These are phyloP conservation scores for Scelioninae gen. 1 DNA, from an alignment of 2,888 invertebrate genomes.

Conservation along the genomic window DNA sequence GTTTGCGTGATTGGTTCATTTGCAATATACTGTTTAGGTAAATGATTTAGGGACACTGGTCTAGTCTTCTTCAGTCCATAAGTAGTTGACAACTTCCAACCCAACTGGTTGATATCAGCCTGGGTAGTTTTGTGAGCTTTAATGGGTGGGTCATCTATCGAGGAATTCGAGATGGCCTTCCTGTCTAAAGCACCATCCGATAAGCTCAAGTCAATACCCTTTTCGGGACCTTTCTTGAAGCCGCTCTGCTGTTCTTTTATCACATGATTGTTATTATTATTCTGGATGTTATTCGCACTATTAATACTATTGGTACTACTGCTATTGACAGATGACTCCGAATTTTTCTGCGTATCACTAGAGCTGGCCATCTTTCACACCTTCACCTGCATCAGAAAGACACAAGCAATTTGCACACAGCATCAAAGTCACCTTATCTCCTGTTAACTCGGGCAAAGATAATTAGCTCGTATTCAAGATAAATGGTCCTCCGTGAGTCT, in stretches of 20 bases:
- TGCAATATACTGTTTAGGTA: slow-evolving; percentile 74
- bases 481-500: too few species aligned
- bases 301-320: slow-evolving; percentile 36
- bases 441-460: too few species aligned
- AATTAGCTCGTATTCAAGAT: too few species aligned
- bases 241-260: background rate
- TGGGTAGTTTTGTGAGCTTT: slow-evolving; percentile 80
- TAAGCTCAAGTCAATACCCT: slow-evolving; percentile 35
- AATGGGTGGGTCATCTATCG: slow-evolving; percentile 24
- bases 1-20: slow-evolving; percentile 75
- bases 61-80: slow-evolving; percentile 72
- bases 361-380: slow-evolving; percentile 36
- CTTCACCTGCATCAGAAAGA: slow-evolving; percentile 23
- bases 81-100: slow-evolving; percentile 70
- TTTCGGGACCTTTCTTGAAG: slow-evolving; percentile 38
- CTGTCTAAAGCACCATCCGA: slow-evolving; percentile 58
- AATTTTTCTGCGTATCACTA: background rate
- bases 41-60: slow-evolving; percentile 78
- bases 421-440: slow-evolving; percentile 32
- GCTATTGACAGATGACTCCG: background rate
- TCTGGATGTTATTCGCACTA: too few species aligned
- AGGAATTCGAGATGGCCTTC: slow-evolving; percentile 34
- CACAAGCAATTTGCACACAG: slow-evolving; percentile 3
- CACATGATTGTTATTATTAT: background rate
- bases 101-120: slow-evolving; percentile 75